Evolutionary conservation across 2,797 vertebrate species (phyloP).

Genomic region (Tangara arthus): DNA sequence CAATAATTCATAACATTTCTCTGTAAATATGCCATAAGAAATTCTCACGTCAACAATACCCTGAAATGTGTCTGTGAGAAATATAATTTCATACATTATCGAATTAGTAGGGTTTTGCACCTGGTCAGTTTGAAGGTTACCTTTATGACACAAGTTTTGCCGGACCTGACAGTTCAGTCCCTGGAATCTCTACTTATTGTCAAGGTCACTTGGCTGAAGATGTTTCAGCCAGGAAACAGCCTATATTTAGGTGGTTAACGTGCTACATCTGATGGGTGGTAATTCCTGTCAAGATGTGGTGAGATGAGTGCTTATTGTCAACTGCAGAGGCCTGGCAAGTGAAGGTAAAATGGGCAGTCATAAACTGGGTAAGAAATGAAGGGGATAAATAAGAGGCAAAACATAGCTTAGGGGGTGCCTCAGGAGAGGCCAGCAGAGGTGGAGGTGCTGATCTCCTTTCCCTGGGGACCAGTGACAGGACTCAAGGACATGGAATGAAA

Average conservation of each 20-base stretch:
- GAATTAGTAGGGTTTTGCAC: not conserved
- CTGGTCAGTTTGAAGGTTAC: not conserved
- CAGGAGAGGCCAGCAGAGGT: not conserved
- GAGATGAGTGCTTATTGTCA: not conserved
- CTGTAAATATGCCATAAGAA: not conserved
- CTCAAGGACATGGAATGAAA: not conserved
- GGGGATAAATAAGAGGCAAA: not conserved
- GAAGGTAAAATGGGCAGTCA: not conserved
- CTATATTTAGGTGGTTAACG: rapidly evolving
- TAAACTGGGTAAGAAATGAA: not conserved
- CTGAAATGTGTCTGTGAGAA: not conserved
- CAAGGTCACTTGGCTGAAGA: not conserved
- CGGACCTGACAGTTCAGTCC: not conserved
- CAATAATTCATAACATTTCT: not conserved
- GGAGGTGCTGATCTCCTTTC: not conserved
- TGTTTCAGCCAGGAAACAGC: not conserved
- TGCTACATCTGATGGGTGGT: not conserved
- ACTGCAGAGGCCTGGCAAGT: not conserved
- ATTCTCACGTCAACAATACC: not conserved
- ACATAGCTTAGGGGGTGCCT: not conserved
- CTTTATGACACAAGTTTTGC: not conserved
- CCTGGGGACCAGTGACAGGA: not conserved
- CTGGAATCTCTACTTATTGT: not conserved
- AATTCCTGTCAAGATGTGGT: not conserved
- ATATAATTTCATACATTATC: not conserved